Evolutionary conservation across 1,140 invertebrate genomes (phyloP), one percentile per base, ranked within the genome.

Genomic region (Leptinotarsa undecemlineata): DNA sequence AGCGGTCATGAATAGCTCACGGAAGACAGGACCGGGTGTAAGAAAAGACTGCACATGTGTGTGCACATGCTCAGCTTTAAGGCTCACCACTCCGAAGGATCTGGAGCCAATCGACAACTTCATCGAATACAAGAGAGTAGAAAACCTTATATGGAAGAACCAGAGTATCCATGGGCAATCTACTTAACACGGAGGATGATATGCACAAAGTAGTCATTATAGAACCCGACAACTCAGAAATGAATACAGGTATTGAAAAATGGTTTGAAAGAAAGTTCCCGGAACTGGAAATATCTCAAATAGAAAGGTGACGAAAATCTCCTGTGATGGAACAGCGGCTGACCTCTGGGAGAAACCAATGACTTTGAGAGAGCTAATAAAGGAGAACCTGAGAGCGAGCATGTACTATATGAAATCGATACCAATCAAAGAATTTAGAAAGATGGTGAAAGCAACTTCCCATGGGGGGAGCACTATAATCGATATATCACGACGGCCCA

Each of bases 201-300:
- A 2, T 71, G 1, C 5, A 19, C 14, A 71, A 71, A 21, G 48
- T 71, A 42, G 68, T 71, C 8, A 8, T 71, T 6, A 23, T 71
- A 33, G 68, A 71, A 51, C 68, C 68, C n/a, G 23, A 71, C 15
- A 17, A 71, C 51, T n/a, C 15, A n/a, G 48, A 71, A 21, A 70
- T 70, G 68, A 60, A 70, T 15, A 70, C 17, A 2, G 14, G 48
- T 70, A 70, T 70, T n/a, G 48, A 70, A 47, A 70, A 21, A 20
- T 3, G 1, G 48, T 70, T 48, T 13, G 3, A 47, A 21, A 1
- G 3, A 20, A 70, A 60, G 48, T 70, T 48, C 13, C 68, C 68
- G 15, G 68, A 70, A 68, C n/a, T n/a, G n/a, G n/a, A n/a, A n/a
- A n/a, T n/a, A n/a, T n/a, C n/a, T n/a, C n/a, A n/a, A n/a, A n/a